These are phyloP conservation scores for Drosophila baimaii DNA, from an alignment of 1,140 invertebrate genomes.

Conservation along the genomic window DNA sequence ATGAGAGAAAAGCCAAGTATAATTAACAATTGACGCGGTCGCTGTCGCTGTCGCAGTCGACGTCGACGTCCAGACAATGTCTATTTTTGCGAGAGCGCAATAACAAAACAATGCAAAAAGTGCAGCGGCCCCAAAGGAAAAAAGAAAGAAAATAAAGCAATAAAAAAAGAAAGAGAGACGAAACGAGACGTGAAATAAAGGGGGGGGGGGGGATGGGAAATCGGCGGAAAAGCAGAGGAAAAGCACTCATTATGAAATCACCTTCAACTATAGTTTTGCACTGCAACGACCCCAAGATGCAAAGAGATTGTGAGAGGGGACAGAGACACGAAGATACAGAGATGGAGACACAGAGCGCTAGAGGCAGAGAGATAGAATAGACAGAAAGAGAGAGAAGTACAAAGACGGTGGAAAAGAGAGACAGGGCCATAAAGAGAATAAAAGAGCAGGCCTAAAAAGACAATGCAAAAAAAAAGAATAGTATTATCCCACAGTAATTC, in stretches of 20 bases:
- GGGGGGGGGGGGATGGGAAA: background rate
- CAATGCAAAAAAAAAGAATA: background rate
- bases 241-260: conserved; percentile 75
- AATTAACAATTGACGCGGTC: conserved; percentile 55
- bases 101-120: conserved; percentile 41
- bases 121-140: conserved; percentile 41
- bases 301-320: conserved; percentile 10
- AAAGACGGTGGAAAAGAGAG: background rate
- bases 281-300: conserved; percentile 65
- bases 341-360: background rate
- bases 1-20: conserved; percentile 48
- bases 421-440: background rate
- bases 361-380: background rate
- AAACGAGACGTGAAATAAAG: background rate
- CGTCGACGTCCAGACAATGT: conserved; percentile 54
- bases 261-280: conserved; percentile 77
- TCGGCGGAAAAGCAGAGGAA: conserved; percentile 16
- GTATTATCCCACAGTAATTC: background rate
- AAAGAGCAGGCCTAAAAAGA: background rate
- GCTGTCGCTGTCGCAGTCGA: conserved; percentile 24
- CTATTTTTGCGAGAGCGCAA: conserved; percentile 66
- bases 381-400: background rate
- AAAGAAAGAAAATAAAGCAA: conserved; percentile 22
- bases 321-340: conserved; percentile 1
- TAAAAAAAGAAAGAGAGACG: conserved; percentile 7